Percentiles rank a stretch among this genome's conserved stretches.
These are phyloP conservation scores for Aethes cnicana DNA, from an alignment of 2,888 invertebrate species.

Conservation along the genomic window DNA sequence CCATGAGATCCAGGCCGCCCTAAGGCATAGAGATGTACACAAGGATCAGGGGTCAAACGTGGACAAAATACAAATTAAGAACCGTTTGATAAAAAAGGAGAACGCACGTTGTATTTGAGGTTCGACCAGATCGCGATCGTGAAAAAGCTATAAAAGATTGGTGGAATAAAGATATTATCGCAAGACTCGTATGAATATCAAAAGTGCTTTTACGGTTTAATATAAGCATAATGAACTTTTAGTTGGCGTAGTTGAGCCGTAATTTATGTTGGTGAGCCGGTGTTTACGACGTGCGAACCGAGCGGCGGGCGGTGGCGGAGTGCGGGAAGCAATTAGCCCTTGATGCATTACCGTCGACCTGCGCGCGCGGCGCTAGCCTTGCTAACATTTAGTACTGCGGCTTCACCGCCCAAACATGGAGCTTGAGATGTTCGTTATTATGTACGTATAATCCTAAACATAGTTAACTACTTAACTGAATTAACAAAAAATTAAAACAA, in stretches of 20 bases:
- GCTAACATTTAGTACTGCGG: conserved; percentile 1
- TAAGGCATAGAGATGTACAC: conserved; percentile 45
- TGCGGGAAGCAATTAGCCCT: conserved; percentile 50
- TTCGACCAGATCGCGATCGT: conserved; percentile 44
- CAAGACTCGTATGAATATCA: conserved; percentile 45
- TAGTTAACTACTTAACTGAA: too few species aligned
- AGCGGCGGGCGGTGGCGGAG: conserved; percentile 48
- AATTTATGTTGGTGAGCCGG: conserved; percentile 45
- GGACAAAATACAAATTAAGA: conserved; percentile 52
- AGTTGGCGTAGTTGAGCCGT: conserved; percentile 39
- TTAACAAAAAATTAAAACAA: too few species aligned
- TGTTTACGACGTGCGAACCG: conserved; percentile 54
- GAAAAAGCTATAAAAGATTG: conserved; percentile 47
- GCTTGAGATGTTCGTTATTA: too few species aligned
- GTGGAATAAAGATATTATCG: conserved; percentile 47
- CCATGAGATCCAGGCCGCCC: conserved; percentile 68
- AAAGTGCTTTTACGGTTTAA: conserved; percentile 44
- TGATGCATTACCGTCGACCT: conserved; percentile 45
- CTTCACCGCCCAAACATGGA: too few species aligned
- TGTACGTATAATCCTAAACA: too few species aligned
- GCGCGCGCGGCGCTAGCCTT: conserved; percentile 38
- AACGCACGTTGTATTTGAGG: conserved; percentile 34
- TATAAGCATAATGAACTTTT: conserved; percentile 37
- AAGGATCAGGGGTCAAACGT: conserved; percentile 66
- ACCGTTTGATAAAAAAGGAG: conserved; percentile 42